Conservation (phyloP, 1,140 invertebrate genomes). For the Pseudachorutes palmiensis region DNA sequence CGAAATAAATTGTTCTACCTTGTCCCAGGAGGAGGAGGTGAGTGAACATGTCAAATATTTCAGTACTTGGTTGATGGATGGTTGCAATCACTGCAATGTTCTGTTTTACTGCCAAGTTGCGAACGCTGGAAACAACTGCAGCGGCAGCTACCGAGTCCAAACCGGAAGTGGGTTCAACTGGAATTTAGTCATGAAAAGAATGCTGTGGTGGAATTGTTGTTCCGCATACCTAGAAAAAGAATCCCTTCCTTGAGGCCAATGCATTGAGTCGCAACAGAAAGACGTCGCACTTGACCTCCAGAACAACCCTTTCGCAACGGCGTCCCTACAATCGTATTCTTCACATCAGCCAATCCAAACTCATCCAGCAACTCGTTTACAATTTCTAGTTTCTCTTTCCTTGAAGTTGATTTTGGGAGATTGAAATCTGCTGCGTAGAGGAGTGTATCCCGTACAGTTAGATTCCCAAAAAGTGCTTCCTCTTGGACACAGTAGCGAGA, state of each 20-base stretch:
- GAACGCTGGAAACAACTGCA: conserved; percentile 77
- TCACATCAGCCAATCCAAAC: conserved; percentile 3
- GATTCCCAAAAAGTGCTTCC: background rate
- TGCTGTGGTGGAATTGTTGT: background rate
- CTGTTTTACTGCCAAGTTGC: conserved; percentile 53
- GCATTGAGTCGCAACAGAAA: conserved; percentile 5
- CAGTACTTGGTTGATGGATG: conserved; percentile 43
- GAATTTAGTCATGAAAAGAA: background rate
- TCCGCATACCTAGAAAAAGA: conserved; percentile 4
- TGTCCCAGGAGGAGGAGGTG: conserved; percentile 47
- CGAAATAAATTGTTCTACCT: conserved; percentile 49
- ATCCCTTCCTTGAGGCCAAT: conserved; percentile 1
- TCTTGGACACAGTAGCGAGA: conserved; percentile 9
- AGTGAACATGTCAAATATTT: conserved; percentile 45
- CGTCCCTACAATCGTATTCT: background rate
- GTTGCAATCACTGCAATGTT: conserved; percentile 41
- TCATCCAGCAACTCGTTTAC: background rate
- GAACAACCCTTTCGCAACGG: conserved; percentile 1
- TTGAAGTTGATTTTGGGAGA: background rate
- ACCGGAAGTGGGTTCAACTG: conserved; percentile 71
- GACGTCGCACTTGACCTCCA: background rate
- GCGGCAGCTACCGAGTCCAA: conserved; percentile 77
- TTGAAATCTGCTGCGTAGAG: conserved; percentile 1
- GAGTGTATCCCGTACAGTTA: background rate
- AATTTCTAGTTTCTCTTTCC: background rate